phyloP scores from a whole-genome alignment of 2,888 invertebrate species.

The Isotomurus palustris region DNA sequence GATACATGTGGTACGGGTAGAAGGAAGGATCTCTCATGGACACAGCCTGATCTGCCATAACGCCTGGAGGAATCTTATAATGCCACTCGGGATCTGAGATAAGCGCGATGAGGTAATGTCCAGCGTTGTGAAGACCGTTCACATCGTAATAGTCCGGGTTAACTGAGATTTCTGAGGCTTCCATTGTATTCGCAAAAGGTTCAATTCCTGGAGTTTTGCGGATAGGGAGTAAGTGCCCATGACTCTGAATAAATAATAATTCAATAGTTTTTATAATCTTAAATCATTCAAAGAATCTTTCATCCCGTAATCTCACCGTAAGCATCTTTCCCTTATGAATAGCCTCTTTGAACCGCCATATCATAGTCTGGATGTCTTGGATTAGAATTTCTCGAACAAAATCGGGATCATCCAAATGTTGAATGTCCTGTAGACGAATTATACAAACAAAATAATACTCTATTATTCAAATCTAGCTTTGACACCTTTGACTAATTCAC shows the following conservation, averaged over 20 bases:
- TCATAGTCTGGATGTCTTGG: conserved; percentile 1
- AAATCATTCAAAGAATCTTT: neutral
- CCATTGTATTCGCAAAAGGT: conserved; percentile 18
- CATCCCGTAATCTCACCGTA: too few species aligned
- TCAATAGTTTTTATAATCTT: neutral
- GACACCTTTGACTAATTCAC: too few species aligned
- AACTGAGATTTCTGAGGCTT: conserved; percentile 21
- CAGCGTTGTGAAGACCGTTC: conserved; percentile 21
- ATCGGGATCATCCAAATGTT: conserved; percentile 19
- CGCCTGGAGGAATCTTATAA: conserved; percentile 11
- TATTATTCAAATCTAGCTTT: neutral
- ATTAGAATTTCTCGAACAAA: conserved; percentile 11
- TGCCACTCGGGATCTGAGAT: conserved; percentile 21
- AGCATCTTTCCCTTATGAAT: conserved; percentile 10
- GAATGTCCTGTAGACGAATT: conserved; percentile 11
- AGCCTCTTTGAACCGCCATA: conserved; percentile 6
- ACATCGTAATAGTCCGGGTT: conserved; percentile 20
- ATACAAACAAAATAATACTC: neutral
- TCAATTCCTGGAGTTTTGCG: conserved; percentile 15
- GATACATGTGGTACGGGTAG: conserved; percentile 15
- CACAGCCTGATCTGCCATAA: conserved; percentile 16
- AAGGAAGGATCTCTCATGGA: conserved; percentile 26
- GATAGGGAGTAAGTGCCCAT: conserved; percentile 13
- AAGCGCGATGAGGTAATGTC: conserved; percentile 21
- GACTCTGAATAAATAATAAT: conserved; percentile 7